These are phyloP conservation scores for Lerista edwardsae DNA, from an alignment of 2,797 vertebrate species.

Conservation along the genomic window DNA sequence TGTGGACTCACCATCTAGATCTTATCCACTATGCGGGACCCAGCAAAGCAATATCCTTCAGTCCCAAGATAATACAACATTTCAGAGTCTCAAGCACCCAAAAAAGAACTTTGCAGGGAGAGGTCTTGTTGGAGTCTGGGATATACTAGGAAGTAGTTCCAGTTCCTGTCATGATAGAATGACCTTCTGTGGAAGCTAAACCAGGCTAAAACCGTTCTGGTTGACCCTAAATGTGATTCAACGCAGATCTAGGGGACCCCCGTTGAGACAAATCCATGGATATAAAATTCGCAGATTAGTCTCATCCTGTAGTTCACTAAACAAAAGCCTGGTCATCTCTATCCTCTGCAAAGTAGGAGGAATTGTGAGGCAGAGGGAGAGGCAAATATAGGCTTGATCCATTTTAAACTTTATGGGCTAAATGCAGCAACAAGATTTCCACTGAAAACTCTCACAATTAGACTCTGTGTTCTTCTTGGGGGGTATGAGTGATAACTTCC, in stretches of 20 bases:
- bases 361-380: background rate
- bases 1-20: background rate
- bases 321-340: background rate
- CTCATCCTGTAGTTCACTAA: background rate
- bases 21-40: background rate
- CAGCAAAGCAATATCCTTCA: background rate
- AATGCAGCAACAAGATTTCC: background rate
- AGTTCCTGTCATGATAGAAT: background rate
- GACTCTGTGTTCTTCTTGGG: background rate
- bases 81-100: background rate
- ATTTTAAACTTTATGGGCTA: background rate
- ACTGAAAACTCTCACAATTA: background rate
- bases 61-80: background rate
- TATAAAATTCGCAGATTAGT: too few relatives aligned
- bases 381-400: background rate
- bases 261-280: too few relatives aligned
- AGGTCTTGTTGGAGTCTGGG: background rate
- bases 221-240: too few relatives aligned
- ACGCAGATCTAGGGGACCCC: too few relatives aligned
- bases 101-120: background rate
- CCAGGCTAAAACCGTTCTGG: too few relatives aligned
- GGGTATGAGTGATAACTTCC: background rate
- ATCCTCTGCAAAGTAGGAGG: background rate
- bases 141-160: background rate
- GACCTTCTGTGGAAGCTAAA: background rate